phyloP scores from a whole-genome alignment of 1,140 invertebrate genomes.

The Zaprionus tsacasi region DNA sequence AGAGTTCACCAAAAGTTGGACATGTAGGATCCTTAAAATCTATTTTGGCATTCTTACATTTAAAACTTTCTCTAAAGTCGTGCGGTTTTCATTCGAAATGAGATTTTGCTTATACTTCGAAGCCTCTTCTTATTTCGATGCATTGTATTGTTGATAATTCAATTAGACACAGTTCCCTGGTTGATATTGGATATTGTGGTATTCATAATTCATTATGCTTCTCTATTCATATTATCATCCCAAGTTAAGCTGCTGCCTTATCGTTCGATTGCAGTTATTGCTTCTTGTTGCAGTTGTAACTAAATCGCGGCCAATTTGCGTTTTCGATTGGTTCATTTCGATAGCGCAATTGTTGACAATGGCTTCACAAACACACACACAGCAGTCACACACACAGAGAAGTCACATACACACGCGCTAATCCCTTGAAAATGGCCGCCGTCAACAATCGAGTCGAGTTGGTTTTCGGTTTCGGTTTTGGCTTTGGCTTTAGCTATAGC shows the following conservation, averaged over 20 bases:
- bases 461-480: slow-evolving; percentile 44
- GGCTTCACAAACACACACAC: slow-evolving; percentile 22
- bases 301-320: slow-evolving; percentile 27
- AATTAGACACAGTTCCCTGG: too few relatives aligned
- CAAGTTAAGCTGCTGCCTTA: neutral
- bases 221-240: neutral
- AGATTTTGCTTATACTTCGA: too few relatives aligned
- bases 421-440: slow-evolving; percentile 62
- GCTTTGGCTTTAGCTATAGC: slow-evolving; percentile 28
- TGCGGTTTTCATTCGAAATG: too few relatives aligned
- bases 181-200: too few relatives aligned
- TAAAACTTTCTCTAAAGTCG: too few relatives aligned
- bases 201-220: too few relatives aligned
- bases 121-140: too few relatives aligned
- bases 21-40: too few relatives aligned
- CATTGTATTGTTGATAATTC: too few relatives aligned
- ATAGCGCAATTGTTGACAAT: slow-evolving; percentile 62
- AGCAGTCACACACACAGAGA: slow-evolving; percentile 19
- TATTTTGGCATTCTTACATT: too few relatives aligned
- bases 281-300: slow-evolving; percentile 23
- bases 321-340: slow-evolving; percentile 65
- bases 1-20: too few relatives aligned
- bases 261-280: neutral
- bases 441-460: slow-evolving; percentile 57
- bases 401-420: slow-evolving; percentile 37